Evolutionary conservation across 2,888 invertebrate genomes (phyloP).

Genomic region (Osedax frankpressi): DNA sequence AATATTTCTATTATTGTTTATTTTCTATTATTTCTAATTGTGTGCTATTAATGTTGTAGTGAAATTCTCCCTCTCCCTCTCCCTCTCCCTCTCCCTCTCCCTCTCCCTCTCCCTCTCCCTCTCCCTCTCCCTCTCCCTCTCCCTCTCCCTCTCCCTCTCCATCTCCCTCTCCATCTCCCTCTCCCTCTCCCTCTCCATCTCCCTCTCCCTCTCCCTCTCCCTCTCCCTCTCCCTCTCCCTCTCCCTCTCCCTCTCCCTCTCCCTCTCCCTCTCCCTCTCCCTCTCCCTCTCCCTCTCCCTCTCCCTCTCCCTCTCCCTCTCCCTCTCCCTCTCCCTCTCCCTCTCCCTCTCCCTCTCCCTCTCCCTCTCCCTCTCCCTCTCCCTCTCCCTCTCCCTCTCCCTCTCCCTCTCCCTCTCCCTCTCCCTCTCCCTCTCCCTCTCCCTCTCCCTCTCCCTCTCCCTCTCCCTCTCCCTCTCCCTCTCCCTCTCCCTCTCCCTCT

Average conservation of each 20-base stretch:
- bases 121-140: background rate
- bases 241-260: background rate
- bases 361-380: background rate
- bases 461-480: background rate
- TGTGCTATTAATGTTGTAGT: background rate
- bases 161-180: too few species aligned
- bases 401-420: too few species aligned
- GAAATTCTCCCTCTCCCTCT: background rate
- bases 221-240: background rate
- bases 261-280: background rate
- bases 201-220: background rate
- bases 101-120: background rate
- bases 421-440: background rate
- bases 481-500: background rate
- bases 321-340: background rate
- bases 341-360: background rate
- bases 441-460: background rate
- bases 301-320: background rate
- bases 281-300: background rate
- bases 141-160: too few species aligned
- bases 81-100: background rate
- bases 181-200: too few species aligned
- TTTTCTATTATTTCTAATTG: too few species aligned
- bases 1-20: too few species aligned
- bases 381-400: background rate